Conservation (phyloP, 2,888 invertebrate species). For the Hyalella azteca region DNA sequence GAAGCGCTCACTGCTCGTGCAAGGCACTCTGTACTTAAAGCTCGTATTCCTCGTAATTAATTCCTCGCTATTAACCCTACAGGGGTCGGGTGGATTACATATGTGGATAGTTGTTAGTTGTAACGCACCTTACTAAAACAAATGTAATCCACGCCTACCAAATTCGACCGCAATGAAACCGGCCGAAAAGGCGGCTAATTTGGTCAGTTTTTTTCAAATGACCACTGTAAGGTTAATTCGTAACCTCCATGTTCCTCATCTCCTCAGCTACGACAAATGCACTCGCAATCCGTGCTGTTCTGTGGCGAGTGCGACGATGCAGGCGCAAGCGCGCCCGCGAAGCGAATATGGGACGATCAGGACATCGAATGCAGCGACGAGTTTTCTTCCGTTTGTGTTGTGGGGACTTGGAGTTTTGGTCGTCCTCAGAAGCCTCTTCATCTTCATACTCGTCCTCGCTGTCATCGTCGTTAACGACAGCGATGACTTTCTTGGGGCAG, state of each 20-base stretch:
- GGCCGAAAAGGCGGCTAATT: no score
- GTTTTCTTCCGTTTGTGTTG: conserved; percentile 24
- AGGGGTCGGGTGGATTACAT: no score
- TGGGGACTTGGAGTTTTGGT: background rate
- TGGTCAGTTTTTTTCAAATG: no score
- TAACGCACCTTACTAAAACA: no score
- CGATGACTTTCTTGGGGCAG: conserved; percentile 56
- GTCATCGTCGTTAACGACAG: conserved; percentile 16
- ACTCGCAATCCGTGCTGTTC: background rate
- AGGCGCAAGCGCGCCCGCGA: conserved; percentile 47
- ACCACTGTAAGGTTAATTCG: background rate
- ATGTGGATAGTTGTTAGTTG: no score
- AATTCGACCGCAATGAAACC: no score
- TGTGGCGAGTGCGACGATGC: conserved; percentile 46
- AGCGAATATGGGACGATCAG: conserved; percentile 48
- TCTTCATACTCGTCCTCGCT: background rate
- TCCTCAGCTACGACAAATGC: background rate
- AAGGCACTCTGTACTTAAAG: conserved; percentile 2
- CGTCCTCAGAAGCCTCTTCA: background rate
- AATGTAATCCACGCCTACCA: no score
- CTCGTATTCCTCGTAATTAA: no score
- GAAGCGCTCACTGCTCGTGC: conserved; percentile 14
- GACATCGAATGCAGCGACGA: conserved; percentile 48
- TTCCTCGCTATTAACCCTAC: no score
- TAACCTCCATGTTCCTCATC: background rate